Conservation (phyloP, 2,888 invertebrate genomes). For the Lamellibrachia columna region DNA sequence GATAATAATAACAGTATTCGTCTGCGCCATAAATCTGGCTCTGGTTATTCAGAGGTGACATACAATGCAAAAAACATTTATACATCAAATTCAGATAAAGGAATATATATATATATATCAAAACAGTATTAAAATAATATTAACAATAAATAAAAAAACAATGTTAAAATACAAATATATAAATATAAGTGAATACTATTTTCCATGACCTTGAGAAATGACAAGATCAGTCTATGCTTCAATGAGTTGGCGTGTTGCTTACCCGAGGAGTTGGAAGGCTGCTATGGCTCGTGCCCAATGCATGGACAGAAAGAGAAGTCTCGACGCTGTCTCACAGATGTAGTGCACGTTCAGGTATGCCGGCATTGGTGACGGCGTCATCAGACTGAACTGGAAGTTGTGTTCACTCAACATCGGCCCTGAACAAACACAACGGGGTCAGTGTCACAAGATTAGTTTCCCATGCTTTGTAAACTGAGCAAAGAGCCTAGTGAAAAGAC, state of each 20-base stretch:
- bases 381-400: constrained; percentile 79
- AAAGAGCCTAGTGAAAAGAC: not conserved
- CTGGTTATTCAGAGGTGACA: no score
- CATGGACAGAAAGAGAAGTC: constrained; percentile 87
- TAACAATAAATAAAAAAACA: no score
- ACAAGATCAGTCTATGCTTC: no score
- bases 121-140: no score
- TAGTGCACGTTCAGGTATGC: constrained; percentile 93
- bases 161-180: no score
- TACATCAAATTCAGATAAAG: no score
- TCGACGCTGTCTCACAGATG: constrained; percentile 92
- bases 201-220: no score
- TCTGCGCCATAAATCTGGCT: no score
- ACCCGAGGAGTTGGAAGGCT: constrained; percentile 83
- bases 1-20: no score
- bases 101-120: no score
- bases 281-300: constrained; percentile 90
- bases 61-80: no score
- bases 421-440: not conserved
- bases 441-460: not conserved
- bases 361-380: constrained; percentile 81
- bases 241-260: constrained; percentile 46
- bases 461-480: not conserved
- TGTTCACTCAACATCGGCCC: constrained; percentile 75
- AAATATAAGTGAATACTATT: no score